Conservation (phyloP, 1,140 invertebrate genomes). For the Choristoneura fumiferana region DNA sequence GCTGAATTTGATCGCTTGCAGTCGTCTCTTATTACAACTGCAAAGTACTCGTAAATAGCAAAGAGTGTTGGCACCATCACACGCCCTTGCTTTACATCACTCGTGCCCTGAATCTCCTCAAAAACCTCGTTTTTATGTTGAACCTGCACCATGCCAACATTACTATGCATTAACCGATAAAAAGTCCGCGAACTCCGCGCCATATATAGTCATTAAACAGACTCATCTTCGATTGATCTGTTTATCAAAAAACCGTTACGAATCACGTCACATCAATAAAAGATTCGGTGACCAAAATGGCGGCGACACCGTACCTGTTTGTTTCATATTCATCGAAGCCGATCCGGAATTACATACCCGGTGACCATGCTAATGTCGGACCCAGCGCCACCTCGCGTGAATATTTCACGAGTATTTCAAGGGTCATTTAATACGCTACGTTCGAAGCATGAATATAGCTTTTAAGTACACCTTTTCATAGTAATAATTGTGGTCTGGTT, state of each 20-base stretch:
- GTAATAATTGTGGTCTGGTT: constrained; percentile 21
- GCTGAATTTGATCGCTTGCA: too few relatives aligned
- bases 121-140: too few relatives aligned
- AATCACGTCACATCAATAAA: not conserved
- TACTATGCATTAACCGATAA: too few relatives aligned
- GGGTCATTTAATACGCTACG: constrained; percentile 38
- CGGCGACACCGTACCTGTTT: not conserved
- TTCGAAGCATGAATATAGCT: constrained; percentile 36
- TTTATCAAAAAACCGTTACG: not conserved
- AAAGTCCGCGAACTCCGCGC: too few relatives aligned
- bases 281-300: not conserved
- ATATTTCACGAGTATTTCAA: constrained; percentile 47
- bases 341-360: not conserved
- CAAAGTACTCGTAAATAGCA: too few relatives aligned
- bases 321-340: constrained; percentile 1
- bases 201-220: too few relatives aligned
- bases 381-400: constrained; percentile 27
- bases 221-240: not conserved
- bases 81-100: too few relatives aligned
- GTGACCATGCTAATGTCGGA: constrained; percentile 21
- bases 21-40: too few relatives aligned
- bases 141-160: too few relatives aligned
- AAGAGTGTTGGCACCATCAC: too few relatives aligned
- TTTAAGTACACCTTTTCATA: constrained; percentile 27
- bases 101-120: too few relatives aligned